Evolutionary conservation across 2,797 vertebrate genomes (phyloP).

Genomic region (Acanthiza pusilla): DNA sequence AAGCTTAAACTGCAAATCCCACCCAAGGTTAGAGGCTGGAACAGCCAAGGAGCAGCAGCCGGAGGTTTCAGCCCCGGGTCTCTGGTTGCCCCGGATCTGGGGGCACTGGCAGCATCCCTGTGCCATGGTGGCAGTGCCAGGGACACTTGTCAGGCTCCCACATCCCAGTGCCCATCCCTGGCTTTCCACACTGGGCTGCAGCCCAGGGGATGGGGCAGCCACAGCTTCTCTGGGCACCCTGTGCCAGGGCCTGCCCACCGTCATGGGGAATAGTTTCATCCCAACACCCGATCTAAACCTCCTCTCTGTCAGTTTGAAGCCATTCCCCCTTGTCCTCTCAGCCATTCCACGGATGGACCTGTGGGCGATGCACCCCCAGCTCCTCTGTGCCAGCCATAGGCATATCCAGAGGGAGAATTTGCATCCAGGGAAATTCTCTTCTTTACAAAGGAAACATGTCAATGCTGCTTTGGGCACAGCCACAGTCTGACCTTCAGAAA

Average conservation of each 20-base stretch:
- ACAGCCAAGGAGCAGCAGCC: not conserved
- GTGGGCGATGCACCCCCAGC: not conserved
- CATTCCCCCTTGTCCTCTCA: not conserved
- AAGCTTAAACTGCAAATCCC: not conserved
- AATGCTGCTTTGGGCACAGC: not conserved
- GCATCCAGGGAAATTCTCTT: not conserved
- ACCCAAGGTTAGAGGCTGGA: not conserved
- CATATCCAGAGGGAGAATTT: not conserved
- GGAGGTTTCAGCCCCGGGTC: not conserved
- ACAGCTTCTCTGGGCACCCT: not conserved
- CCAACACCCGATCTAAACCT: not conserved
- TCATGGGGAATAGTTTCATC: rapidly evolving
- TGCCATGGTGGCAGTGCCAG: rapidly evolving
- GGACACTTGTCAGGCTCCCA: not conserved
- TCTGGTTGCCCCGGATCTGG: not conserved
- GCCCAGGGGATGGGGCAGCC: not conserved
- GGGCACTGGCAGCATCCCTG: not conserved
- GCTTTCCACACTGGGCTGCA: not conserved
- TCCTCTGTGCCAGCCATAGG: not conserved
- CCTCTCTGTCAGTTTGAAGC: not conserved
- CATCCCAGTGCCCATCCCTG: not conserved
- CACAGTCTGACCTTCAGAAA: not conserved
- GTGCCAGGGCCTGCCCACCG: not conserved
- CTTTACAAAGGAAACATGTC: not conserved
- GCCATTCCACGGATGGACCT: not conserved